Evolutionary conservation across 2,797 vertebrate genomes (phyloP).

Genomic region (Arrhamphus sclerolepis): DNA sequence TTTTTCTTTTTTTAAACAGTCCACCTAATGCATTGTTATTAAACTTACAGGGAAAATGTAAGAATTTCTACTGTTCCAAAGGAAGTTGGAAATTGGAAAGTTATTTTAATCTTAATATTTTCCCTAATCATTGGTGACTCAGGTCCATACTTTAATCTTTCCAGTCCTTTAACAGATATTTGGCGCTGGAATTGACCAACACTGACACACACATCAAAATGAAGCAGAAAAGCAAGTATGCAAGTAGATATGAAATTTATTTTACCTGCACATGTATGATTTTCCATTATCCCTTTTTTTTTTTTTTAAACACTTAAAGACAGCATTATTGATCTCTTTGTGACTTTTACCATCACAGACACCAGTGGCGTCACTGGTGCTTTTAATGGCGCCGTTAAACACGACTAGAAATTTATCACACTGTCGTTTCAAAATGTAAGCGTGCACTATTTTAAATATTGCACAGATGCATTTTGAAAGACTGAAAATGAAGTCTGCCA

Average conservation of each 20-base stretch:
- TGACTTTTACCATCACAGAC: slow-evolving; percentile 19
- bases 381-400: no score
- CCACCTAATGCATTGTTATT: no score
- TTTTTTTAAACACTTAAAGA: neutral
- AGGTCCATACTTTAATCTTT: no score
- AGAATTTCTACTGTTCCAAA: no score
- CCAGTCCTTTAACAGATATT: no score
- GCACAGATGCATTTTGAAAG: neutral
- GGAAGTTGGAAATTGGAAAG: no score
- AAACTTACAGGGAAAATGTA: no score
- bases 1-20: no score
- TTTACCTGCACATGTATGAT: neutral
- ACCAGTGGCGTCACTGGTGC: no score
- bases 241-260: neutral
- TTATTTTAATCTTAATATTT: no score
- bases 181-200: neutral
- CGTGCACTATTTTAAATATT: neutral
- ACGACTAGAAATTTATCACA: slow-evolving; percentile 15
- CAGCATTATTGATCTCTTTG: neutral
- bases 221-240: slow-evolving; percentile 1
- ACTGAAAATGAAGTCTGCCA: neutral
- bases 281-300: neutral
- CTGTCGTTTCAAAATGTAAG: neutral
- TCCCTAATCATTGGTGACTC: no score
- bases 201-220: neutral